Conservation (phyloP, 92 coral and sea anemone genomes). For the Virgularia gustaviana region DNA sequence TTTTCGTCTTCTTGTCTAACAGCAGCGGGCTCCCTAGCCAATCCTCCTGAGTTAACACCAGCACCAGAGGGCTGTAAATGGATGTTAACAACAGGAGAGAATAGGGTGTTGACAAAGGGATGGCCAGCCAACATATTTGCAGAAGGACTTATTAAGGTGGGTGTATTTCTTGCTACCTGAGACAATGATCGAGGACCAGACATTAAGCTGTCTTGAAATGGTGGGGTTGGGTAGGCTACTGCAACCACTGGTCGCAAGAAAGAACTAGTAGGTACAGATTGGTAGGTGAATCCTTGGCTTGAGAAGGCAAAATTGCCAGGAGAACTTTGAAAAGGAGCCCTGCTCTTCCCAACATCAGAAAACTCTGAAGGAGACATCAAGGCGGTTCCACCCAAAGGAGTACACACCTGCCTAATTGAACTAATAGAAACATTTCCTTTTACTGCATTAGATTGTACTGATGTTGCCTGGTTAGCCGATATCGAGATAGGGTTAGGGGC, state of each 20-base stretch:
- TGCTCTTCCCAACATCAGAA: not conserved
- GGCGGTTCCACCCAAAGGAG: not conserved
- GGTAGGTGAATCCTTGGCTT: slow-evolving; percentile 13
- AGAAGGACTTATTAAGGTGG: slow-evolving; percentile 5
- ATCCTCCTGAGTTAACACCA: not conserved
- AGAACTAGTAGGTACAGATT: slow-evolving; percentile 1
- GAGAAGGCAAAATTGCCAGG: slow-evolving; percentile 26
- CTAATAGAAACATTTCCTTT: slow-evolving; percentile 10
- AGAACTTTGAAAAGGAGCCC: slow-evolving; percentile 5
- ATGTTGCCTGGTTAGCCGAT: slow-evolving; percentile 5
- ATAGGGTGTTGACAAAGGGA: slow-evolving; percentile 13
- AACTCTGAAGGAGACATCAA: not conserved
- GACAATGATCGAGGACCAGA: slow-evolving; percentile 8
- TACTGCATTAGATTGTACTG: slow-evolving; percentile 6
- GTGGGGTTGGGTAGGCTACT: slow-evolving; percentile 17
- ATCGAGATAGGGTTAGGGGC: slow-evolving; percentile 1
- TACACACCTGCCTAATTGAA: not conserved
- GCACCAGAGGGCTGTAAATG: slow-evolving; percentile 13
- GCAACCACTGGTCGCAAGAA: slow-evolving; percentile 12
- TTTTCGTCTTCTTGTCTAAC: not conserved
- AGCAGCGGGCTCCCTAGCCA: not conserved
- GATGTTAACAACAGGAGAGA: slow-evolving; percentile 26
- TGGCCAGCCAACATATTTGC: slow-evolving; percentile 8
- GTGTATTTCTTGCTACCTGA: not conserved
- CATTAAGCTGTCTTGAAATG: not conserved